Evolutionary conservation across 2,797 vertebrate species (phyloP), one percentile per base, ranked within the genome.

Genomic region (Peromyscus aztecus): DNA sequence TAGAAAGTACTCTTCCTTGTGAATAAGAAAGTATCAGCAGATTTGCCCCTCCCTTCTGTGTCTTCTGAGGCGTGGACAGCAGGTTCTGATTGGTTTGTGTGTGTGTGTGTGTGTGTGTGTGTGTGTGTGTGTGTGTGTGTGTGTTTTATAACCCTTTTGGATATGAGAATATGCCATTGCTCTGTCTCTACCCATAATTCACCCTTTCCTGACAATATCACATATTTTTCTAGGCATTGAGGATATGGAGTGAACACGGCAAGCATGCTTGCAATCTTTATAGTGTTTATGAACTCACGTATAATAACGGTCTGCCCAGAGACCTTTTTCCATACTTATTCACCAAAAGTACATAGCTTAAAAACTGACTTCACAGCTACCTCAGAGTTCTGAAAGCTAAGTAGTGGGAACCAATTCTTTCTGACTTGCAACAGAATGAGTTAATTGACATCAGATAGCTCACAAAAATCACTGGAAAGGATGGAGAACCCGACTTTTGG

Each of bases 301-400:
- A 59, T 89, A 94, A 67, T 87, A 90, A 37, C 2, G 13, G 8
- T 86, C 24, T 86, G 0, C 90, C 49, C 46, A 96, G 78, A 89
- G n/a, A 34, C 31, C 34, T 85, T 94, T 90, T 87, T 92, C 63
- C 65, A 94, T 77, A 37, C 49, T 46, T 81, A 59, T 31, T 91
- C 55, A 27, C 75, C 76, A 31, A n/a, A 80, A 55, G 5, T 19
- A 8, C 29, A 52, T 10, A 92, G 43, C 81, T 95, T 94, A 46
- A 77, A 81, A 85, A 78, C 16, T 81, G 78, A 91, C n/a, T 43
- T 27, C 59, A 55, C 49, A 43, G 24, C 31, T n/a, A 63, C 19
- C 3, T 29, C 37, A 90, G 49, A 49, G 16, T 77, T 91, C 43
- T 55, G 57, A 78, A 90, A 80, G 46, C 34, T 93, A 40, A 85